Evolutionary conservation across 2,797 vertebrate genomes (phyloP), one percentile per base, ranked within the genome.

Genomic region (Cryptoprocta ferox): DNA sequence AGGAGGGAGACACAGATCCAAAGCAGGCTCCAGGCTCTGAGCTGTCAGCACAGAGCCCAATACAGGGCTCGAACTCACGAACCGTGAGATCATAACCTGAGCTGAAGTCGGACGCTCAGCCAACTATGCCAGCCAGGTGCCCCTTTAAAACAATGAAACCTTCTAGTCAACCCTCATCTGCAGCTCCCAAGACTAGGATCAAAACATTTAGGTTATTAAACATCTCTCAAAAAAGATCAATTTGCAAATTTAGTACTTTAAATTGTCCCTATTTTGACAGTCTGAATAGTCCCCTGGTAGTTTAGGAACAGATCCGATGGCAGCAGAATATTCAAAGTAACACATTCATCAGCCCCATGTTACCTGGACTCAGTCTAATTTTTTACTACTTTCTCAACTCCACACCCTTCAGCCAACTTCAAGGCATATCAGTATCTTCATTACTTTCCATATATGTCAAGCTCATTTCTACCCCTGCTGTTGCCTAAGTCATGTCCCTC

Each of bases 361-460:
- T 19, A 73, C 3, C 19, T 19, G 92, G 59, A 89, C 15, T 71
- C 5, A 50, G 39, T 0, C 3, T 68, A 3, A 50, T 35, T 89
- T 86, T 70, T n/a, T 56, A 76, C 42, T 39, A 35, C 19, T 79
- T 89, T 92, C 26, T 91, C 39, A 95, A 92, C 73, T 84, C 53
- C 87, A 45, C 19, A 86, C 26, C 30, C 13, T 48, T 86, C 30
- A 82, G 42, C 13, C 10, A 89, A 70, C 26, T 93, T 93, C 50
- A 82, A 65, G 18, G 76, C 32, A 78, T 68, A 80, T 19, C 18
- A 15, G 68, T 53, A 19, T 45, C 84, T 88, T 56, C 39, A 92
- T 48, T 68, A 83, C 39, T 45, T 86, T 86, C 50, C n/a, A 65
- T 26, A 6, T 32, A 71, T 19, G 39, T 73, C 66, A 89, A 68